Evolutionary conservation across 2,113 vertebrate species (phyloP).

Genomic region (Isurus oxyrinchus): DNA sequence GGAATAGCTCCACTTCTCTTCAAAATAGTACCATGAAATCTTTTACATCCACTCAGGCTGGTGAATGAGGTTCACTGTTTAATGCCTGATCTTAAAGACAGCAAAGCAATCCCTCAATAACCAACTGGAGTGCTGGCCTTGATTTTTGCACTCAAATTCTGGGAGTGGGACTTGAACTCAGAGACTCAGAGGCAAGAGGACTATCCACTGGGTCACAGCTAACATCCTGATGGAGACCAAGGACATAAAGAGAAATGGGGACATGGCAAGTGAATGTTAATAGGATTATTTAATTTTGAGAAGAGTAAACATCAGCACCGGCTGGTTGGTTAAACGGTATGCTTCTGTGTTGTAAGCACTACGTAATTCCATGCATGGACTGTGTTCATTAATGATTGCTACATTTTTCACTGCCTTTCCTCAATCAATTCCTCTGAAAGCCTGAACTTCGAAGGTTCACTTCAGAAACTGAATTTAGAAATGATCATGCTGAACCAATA

Average conservation of each 20-base stretch:
- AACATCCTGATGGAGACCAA: not conserved
- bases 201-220: no score
- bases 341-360: not conserved
- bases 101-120: no score
- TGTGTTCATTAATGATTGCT: not conserved
- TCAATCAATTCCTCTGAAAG: not conserved
- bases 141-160: no score
- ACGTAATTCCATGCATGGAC: not conserved
- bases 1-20: no score
- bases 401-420: not conserved
- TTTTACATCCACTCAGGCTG: no score
- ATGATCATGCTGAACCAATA: not conserved
- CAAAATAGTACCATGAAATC: no score
- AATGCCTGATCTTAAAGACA: no score
- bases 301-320: not conserved
- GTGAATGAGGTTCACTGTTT: no score
- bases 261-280: not conserved
- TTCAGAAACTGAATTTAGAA: not conserved
- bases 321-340: not conserved
- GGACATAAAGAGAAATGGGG: not conserved
- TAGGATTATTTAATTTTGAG: not conserved
- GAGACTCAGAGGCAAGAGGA: no score
- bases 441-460: not conserved
- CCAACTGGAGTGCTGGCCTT: no score
- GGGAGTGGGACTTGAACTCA: no score